A percentile compares a stretch with the other conserved stretches of the same genome.
Conservation (phyloP, 1,140 invertebrate genomes). For the Leptopilina clavipes region DNA sequence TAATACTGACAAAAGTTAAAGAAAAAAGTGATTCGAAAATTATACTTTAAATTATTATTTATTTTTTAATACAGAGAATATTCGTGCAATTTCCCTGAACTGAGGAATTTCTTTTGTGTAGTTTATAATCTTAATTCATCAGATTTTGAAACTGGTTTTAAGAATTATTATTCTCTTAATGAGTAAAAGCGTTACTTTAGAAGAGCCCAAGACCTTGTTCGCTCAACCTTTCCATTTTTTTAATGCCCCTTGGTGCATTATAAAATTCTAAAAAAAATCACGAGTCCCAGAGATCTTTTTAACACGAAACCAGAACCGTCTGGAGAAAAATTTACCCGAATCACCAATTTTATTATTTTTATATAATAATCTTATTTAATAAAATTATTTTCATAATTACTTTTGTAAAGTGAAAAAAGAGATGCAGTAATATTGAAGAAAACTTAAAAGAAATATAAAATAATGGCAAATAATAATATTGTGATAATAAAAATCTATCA, state of each 20-base stretch:
- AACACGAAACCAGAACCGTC: neutral
- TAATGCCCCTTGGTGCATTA: conserved; percentile 17
- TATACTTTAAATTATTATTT: neutral
- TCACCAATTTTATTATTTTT: no score
- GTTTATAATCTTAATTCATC: conserved; percentile 24
- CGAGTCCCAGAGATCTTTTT: neutral
- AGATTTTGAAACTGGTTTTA: conserved; percentile 25
- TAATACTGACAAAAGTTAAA: neutral
- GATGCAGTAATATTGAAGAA: neutral
- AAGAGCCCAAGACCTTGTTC: conserved; percentile 8
- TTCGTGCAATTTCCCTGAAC: neutral
- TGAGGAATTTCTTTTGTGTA: neutral
- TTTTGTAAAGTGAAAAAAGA: no score
- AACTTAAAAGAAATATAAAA: neutral
- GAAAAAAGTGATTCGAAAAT: neutral
- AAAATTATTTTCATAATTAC: no score
- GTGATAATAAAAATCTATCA: neutral
- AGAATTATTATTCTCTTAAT: conserved; percentile 25
- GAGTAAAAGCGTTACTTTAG: conserved; percentile 27
- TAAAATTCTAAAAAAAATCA: neutral
- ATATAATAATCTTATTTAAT: no score
- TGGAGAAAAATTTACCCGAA: neutral
- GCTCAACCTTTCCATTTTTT: conserved; percentile 28
- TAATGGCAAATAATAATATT: neutral
- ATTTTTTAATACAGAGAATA: neutral